Evolutionary conservation across 2,888 invertebrate species (phyloP).

Genomic region (Nomada ruficornis): DNA sequence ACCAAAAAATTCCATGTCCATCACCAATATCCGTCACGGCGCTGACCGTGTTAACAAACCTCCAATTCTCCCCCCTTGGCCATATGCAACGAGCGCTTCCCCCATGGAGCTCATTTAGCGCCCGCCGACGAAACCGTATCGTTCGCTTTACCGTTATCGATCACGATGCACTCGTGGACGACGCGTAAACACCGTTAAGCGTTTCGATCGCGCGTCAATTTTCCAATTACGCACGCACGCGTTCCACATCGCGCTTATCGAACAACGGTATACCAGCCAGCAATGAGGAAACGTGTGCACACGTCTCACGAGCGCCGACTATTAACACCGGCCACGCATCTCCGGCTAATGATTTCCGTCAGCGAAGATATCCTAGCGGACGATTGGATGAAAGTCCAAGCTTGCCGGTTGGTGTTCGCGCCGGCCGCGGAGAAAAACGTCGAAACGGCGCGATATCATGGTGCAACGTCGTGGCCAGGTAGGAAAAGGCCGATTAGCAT

Average conservation of each 20-base stretch:
- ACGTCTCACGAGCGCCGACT: slow-evolving; percentile 41
- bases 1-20: too few relatives aligned
- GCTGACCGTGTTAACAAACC: too few relatives aligned
- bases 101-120: background rate
- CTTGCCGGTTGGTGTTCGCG: background rate
- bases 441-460: slow-evolving; percentile 13
- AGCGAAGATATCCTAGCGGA: slow-evolving; percentile 33
- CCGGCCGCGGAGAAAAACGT: slow-evolving; percentile 5
- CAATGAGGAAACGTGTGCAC: slow-evolving; percentile 76
- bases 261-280: slow-evolving; percentile 72
- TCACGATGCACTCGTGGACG: slow-evolving; percentile 19
- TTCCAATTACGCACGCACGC: slow-evolving; percentile 74
- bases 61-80: background rate
- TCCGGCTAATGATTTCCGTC: slow-evolving; percentile 72
- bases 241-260: slow-evolving; percentile 73
- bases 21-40: too few relatives aligned
- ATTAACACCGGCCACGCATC: slow-evolving; percentile 54
- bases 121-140: slow-evolving; percentile 15
- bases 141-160: slow-evolving; percentile 61
- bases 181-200: slow-evolving; percentile 63
- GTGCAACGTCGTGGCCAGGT: background rate
- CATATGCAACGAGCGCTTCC: background rate
- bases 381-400: slow-evolving; percentile 13
- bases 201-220: slow-evolving; percentile 72
- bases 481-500: slow-evolving; percentile 11